Conservation (phyloP, 1,140 invertebrate genomes). For the Rhyacophila brunnea region DNA sequence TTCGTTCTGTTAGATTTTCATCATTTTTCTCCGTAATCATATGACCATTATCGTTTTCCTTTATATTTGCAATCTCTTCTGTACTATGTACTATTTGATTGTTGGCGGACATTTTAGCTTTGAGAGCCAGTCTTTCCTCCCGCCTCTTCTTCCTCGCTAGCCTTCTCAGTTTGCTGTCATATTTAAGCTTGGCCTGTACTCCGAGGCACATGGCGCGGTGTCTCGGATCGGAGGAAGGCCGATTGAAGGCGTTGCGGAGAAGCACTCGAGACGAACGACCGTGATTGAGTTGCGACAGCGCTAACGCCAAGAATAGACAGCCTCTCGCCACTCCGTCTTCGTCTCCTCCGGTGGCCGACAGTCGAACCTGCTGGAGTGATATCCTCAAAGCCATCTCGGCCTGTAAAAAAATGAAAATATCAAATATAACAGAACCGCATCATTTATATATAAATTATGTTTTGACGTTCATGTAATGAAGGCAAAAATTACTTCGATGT, state of each 20-base stretch:
- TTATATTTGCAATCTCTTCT: no score
- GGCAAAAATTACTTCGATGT: no score
- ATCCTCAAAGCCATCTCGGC: slow-evolving; percentile 28
- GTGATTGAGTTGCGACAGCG: slow-evolving; percentile 27
- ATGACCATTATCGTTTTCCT: no score
- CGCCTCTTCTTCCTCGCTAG: background rate
- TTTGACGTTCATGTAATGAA: no score
- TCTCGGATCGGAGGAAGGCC: slow-evolving; percentile 20
- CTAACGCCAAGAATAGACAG: slow-evolving; percentile 29
- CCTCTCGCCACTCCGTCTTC: slow-evolving; percentile 22
- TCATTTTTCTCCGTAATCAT: no score
- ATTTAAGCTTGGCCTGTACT: slow-evolving; percentile 29
- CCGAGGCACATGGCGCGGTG: slow-evolving; percentile 31
- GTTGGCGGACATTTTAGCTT: no score
- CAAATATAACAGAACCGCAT: no score
- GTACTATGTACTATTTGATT: no score
- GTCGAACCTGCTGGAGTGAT: slow-evolving; percentile 28
- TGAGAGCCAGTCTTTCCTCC: no score
- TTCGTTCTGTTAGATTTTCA: no score
- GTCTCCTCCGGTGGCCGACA: slow-evolving; percentile 17
- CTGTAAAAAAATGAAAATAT: slow-evolving; percentile 10
- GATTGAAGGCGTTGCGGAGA: slow-evolving; percentile 11
- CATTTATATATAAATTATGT: no score
- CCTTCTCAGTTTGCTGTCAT: slow-evolving; percentile 22
- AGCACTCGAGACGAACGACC: slow-evolving; percentile 3